phyloP scores from a whole-genome alignment of 2,113 vertebrate species.

The Irena cyanogastra region DNA sequence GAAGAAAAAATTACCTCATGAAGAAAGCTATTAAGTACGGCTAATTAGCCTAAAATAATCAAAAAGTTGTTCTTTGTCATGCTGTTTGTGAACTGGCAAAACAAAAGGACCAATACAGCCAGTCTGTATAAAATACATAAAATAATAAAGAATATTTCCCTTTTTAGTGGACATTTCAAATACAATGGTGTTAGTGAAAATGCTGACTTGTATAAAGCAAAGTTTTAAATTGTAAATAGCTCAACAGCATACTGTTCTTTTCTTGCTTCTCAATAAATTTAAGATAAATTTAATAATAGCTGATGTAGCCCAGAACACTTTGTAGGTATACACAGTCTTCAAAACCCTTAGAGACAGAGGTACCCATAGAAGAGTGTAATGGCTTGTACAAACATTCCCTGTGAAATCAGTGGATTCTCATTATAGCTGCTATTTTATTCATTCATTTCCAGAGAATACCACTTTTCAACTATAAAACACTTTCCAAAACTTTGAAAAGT shows the following conservation, averaged over 20 bases:
- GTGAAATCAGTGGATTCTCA: neutral
- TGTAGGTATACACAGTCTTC: neutral
- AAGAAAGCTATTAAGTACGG: conserved; percentile 24
- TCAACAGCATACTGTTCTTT: neutral
- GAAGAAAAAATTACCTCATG: neutral
- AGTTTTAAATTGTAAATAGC: neutral
- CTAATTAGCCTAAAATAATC: conserved; percentile 37
- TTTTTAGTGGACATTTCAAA: neutral
- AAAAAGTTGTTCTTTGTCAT: conserved; percentile 13
- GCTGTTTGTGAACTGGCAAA: neutral
- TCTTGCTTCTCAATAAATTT: neutral
- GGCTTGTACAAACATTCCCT: neutral
- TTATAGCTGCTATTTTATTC: neutral
- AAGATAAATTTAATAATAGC: neutral
- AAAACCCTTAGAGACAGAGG: neutral
- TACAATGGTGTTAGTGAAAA: neutral
- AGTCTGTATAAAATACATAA: neutral
- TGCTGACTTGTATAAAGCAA: neutral
- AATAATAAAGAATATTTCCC: conserved; percentile 33
- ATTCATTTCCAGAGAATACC: neutral
- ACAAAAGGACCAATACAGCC: neutral
- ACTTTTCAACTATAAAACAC: neutral
- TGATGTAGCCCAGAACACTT: neutral
- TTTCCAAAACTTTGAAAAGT: neutral
- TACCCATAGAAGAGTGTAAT: neutral